Conservation (phyloP, 23 tunicate species). For the Diplosoma virens region DNA sequence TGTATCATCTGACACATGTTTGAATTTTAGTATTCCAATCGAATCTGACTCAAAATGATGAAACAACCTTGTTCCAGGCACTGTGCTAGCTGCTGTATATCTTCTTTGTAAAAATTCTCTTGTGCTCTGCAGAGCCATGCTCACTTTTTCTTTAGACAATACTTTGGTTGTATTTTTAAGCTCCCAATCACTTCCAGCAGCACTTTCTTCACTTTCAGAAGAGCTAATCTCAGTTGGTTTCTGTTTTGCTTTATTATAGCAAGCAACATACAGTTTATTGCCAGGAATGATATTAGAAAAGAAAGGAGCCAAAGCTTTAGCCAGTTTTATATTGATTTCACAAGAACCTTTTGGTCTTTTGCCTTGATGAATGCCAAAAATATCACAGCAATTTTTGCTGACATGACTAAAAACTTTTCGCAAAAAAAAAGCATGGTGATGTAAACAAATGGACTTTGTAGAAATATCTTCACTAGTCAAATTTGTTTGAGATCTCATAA, state of each 20-base stretch:
- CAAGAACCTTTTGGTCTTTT: slow-evolving; percentile 4
- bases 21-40: slow-evolving; percentile 10
- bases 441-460: neutral
- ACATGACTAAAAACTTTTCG: neutral
- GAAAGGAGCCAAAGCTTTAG: neutral
- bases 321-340: neutral
- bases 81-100: slow-evolving; percentile 11
- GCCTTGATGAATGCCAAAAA: slow-evolving; percentile 20
- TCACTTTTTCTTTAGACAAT: slow-evolving; percentile 5
- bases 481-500: neutral
- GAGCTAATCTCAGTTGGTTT: too few relatives aligned
- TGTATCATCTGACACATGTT: slow-evolving; percentile 18
- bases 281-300: slow-evolving; percentile 13
- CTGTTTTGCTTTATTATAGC: slow-evolving; percentile 1
- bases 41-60: slow-evolving; percentile 23
- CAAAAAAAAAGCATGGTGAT: slow-evolving; percentile 2
- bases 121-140: neutral
- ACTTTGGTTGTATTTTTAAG: neutral
- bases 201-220: slow-evolving; percentile 8
- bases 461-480: slow-evolving; percentile 1
- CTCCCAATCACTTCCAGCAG: slow-evolving; percentile 13
- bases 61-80: slow-evolving; percentile 13
- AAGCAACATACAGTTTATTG: neutral
- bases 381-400: slow-evolving; percentile 17
- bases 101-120: neutral